Percentiles rank a stretch among this genome's conserved stretches.
Evolutionary conservation across 2,888 invertebrate species (phyloP).

Genomic region (Cerceris ruficornis): DNA sequence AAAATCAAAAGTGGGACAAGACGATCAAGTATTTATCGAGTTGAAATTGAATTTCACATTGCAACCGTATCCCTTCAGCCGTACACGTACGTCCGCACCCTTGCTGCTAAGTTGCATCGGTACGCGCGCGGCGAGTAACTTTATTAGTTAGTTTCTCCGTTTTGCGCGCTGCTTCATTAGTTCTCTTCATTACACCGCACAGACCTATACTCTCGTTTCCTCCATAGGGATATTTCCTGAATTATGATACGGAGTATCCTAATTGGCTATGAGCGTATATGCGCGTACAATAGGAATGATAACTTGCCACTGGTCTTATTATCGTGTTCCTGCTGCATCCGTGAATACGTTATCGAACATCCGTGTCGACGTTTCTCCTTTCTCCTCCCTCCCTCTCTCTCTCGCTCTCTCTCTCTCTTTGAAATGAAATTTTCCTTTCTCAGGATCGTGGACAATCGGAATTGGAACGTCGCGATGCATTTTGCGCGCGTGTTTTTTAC

Average conservation of each 20-base stretch:
- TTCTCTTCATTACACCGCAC: slow-evolving; percentile 50
- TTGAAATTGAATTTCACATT: background rate
- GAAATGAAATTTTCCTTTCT: no score
- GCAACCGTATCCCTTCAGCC: background rate
- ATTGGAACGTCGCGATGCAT: no score
- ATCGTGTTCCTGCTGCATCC: slow-evolving; percentile 13
- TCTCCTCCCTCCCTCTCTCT: no score
- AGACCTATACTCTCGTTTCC: slow-evolving; percentile 22
- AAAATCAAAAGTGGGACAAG: no score
- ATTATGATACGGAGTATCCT: slow-evolving; percentile 37
- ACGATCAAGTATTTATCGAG: no score
- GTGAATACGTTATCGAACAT: background rate
- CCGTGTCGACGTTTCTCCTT: background rate
- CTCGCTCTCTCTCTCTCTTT: no score
- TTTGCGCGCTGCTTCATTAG: slow-evolving; percentile 51
- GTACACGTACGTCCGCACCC: background rate
- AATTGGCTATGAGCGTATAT: slow-evolving; percentile 19
- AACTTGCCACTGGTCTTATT: slow-evolving; percentile 13
- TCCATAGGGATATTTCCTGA: slow-evolving; percentile 18
- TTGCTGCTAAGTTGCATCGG: background rate
- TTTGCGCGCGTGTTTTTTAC: no score
- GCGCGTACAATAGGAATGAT: slow-evolving; percentile 28
- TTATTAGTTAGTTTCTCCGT: slow-evolving; percentile 46
- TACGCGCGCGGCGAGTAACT: slow-evolving; percentile 9
- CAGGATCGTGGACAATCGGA: no score